Conservation (phyloP, 2,113 vertebrate species). For the Dromaius novaehollandiae region DNA sequence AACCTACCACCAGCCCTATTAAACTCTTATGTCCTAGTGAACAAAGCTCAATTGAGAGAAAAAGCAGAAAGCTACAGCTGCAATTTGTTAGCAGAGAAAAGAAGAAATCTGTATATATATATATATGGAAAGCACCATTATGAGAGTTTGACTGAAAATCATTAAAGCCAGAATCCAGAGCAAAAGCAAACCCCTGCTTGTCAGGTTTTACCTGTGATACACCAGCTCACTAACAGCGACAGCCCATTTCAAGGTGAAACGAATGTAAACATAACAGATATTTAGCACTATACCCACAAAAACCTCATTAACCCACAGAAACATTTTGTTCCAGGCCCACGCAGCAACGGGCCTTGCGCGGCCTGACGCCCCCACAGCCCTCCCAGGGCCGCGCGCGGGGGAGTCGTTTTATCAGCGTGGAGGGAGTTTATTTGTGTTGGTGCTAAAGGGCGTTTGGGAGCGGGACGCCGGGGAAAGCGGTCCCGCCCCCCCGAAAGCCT, state of each 20-base stretch:
- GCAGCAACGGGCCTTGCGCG: too few species aligned
- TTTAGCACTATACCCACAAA: not conserved
- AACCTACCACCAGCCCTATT: not conserved
- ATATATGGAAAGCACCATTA: not conserved
- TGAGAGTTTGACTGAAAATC: not conserved
- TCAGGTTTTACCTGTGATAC: not conserved
- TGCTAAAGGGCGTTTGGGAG: fast-evolving
- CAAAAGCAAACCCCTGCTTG: not conserved
- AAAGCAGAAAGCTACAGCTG: not conserved
- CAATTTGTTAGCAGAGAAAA: not conserved
- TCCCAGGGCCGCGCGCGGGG: not conserved
- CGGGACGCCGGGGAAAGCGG: fast-evolving
- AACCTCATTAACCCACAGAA: not conserved
- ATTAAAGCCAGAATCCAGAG: not conserved
- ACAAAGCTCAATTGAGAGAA: not conserved
- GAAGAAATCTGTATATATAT: fast-evolving
- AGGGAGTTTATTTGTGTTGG: fast-evolving
- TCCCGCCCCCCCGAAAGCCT: not conserved
- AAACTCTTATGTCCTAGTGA: not conserved
- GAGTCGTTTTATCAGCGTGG: fast-evolving
- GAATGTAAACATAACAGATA: fast-evolving
- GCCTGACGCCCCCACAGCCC: not conserved
- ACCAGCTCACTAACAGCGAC: fast-evolving
- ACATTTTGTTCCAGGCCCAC: fast-evolving
- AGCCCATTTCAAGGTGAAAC: not conserved